Percentiles rank a stretch among this genome's conserved stretches.
These are phyloP conservation scores for Theocolax elegans DNA, from an alignment of 1,140 invertebrate species.

Conservation along the genomic window DNA sequence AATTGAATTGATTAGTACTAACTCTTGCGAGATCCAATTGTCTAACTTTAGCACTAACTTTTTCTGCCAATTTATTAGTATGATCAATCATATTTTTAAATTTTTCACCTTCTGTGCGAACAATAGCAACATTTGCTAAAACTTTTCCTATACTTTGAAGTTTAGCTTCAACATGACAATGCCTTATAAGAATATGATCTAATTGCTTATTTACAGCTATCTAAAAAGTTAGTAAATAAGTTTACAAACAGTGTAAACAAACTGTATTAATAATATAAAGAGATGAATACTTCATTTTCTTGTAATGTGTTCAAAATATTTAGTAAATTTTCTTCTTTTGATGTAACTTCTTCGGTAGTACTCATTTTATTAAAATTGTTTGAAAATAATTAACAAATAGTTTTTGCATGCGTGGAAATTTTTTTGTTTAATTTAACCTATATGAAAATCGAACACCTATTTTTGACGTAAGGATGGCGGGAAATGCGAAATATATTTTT, in stretches of 20 bases:
- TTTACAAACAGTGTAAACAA: neutral
- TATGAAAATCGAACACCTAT: no score
- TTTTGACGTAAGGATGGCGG: no score
- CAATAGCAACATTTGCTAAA: slow-evolving; percentile 75
- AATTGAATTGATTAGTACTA: slow-evolving; percentile 57
- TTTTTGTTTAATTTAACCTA: no score
- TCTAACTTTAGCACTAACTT: slow-evolving; percentile 96
- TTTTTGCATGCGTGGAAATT: neutral
- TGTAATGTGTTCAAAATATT: slow-evolving; percentile 53
- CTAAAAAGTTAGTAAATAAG: slow-evolving; percentile 62
- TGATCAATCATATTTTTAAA: slow-evolving; percentile 86
- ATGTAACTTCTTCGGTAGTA: slow-evolving; percentile 38
- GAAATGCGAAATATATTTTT: no score
- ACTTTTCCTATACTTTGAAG: slow-evolving; percentile 73
- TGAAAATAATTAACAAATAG: neutral
- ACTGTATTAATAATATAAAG: slow-evolving; percentile 6
- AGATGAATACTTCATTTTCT: slow-evolving; percentile 55
- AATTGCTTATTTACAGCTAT: slow-evolving; percentile 71
- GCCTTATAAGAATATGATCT: slow-evolving; percentile 71
- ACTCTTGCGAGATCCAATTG: slow-evolving; percentile 93
- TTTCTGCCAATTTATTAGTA: slow-evolving; percentile 90
- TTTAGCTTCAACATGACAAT: slow-evolving; percentile 75
- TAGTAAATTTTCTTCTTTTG: slow-evolving; percentile 55
- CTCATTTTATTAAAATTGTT: slow-evolving; percentile 3
- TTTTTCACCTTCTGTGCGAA: slow-evolving; percentile 79